Conservation (phyloP, 1,140 invertebrate species). For the Drosophila kurseongensis region DNA sequence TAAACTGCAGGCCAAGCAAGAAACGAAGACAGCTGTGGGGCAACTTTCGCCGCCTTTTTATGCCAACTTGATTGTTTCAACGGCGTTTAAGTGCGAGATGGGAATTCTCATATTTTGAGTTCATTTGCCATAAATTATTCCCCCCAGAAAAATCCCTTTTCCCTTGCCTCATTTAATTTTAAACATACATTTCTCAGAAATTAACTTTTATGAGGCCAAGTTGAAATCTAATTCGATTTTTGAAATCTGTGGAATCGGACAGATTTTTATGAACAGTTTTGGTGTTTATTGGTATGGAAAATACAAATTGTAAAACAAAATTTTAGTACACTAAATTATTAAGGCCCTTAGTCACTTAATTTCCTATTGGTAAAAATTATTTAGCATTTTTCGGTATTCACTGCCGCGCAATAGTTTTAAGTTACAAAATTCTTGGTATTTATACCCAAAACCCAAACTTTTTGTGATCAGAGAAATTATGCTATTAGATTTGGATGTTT, state of each 20-base stretch:
- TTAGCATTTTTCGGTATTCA: too few relatives aligned
- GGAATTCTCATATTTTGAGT: conserved; percentile 44
- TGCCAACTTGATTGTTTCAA: conserved; percentile 38
- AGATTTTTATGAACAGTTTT: background rate
- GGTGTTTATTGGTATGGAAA: background rate
- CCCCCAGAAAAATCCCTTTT: conserved; percentile 1
- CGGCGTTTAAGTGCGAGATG: conserved; percentile 22
- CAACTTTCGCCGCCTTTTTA: conserved; percentile 28
- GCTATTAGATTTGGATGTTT: too few relatives aligned
- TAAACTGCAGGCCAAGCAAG: conserved; percentile 40
- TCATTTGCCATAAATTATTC: conserved; percentile 41
- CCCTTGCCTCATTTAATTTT: conserved; percentile 7
- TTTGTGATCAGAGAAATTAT: too few relatives aligned
- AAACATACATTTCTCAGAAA: background rate
- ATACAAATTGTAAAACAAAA: background rate
- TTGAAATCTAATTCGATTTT: too few relatives aligned
- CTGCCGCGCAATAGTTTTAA: too few relatives aligned
- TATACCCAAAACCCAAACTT: too few relatives aligned
- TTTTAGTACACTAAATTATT: background rate
- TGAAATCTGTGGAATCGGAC: too few relatives aligned
- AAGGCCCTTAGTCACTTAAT: background rate
- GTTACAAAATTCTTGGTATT: too few relatives aligned
- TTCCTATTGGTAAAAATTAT: background rate
- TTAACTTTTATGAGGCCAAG: background rate
- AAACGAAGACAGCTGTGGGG: conserved; percentile 8